Evolutionary conservation across 2,888 invertebrate species (phyloP).

Genomic region (Scelioninae gen. 2): DNA sequence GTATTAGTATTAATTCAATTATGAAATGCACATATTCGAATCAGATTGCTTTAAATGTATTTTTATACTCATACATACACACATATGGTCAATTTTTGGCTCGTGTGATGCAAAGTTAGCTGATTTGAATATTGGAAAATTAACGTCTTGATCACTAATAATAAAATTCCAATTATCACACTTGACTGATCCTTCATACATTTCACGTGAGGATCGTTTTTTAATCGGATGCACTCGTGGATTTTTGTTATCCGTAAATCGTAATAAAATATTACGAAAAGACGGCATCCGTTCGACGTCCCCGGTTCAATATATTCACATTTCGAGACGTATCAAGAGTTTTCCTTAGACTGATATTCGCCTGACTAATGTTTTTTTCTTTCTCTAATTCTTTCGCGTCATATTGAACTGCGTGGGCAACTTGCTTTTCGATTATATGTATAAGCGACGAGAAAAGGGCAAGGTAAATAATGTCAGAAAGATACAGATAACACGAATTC

Average conservation of each 20-base stretch:
- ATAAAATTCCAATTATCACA: too few species aligned
- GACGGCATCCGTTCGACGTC: conserved; percentile 23
- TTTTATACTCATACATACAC: too few species aligned
- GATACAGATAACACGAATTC: conserved; percentile 50
- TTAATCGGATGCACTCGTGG: background rate
- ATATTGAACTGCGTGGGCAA: conserved; percentile 32
- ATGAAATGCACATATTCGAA: too few species aligned
- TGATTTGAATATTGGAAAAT: too few species aligned
- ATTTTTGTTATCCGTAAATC: conserved; percentile 21
- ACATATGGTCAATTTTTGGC: too few species aligned
- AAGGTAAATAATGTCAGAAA: conserved; percentile 40
- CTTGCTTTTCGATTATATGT: conserved; percentile 41
- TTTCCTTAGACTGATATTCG: conserved; percentile 33
- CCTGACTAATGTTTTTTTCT: conserved; percentile 31
- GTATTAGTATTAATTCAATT: too few species aligned
- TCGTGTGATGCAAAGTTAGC: too few species aligned
- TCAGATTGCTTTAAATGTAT: too few species aligned
- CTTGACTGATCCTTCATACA: too few species aligned
- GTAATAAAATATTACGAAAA: conserved; percentile 17
- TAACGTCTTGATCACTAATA: too few species aligned
- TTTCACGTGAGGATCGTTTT: background rate
- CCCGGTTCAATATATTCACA: conserved; percentile 25
- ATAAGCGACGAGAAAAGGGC: conserved; percentile 36
- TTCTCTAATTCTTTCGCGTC: conserved; percentile 25
- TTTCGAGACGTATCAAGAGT: conserved; percentile 32